These are phyloP conservation scores for Athene noctua DNA, from an alignment of 2,113 vertebrate genomes.

Conservation along the genomic window DNA sequence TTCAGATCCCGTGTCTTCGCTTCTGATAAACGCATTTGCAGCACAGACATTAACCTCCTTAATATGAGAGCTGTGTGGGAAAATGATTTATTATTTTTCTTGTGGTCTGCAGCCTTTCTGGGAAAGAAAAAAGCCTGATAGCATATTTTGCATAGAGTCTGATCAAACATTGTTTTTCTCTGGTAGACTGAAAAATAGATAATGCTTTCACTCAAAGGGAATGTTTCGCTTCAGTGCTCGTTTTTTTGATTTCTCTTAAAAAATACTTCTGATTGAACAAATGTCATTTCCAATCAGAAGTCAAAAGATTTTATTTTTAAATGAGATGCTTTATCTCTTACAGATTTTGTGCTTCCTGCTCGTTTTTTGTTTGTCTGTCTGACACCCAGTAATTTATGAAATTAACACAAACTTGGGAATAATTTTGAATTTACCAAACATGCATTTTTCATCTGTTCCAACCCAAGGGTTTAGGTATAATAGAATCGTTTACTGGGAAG, in stretches of 20 bases:
- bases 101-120: background rate
- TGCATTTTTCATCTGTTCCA: background rate
- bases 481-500: background rate
- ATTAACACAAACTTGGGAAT: background rate
- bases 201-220: background rate
- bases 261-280: background rate
- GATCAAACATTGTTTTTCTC: background rate
- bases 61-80: background rate
- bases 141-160: background rate
- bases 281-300: background rate
- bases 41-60: background rate
- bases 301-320: background rate
- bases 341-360: background rate
- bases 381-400: background rate
- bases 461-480: background rate
- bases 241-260: background rate
- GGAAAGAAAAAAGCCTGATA: background rate
- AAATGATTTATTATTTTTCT: background rate
- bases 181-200: background rate
- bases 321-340: background rate
- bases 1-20: background rate
- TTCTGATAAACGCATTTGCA: background rate
- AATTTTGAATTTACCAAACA: background rate
- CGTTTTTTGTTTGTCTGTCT: background rate
- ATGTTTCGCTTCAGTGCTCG: background rate